Percentiles rank a stretch among this genome's conserved stretches.
These are phyloP conservation scores for Hydrolagus affinis DNA, from an alignment of 2,113 vertebrate genomes.

Conservation along the genomic window DNA sequence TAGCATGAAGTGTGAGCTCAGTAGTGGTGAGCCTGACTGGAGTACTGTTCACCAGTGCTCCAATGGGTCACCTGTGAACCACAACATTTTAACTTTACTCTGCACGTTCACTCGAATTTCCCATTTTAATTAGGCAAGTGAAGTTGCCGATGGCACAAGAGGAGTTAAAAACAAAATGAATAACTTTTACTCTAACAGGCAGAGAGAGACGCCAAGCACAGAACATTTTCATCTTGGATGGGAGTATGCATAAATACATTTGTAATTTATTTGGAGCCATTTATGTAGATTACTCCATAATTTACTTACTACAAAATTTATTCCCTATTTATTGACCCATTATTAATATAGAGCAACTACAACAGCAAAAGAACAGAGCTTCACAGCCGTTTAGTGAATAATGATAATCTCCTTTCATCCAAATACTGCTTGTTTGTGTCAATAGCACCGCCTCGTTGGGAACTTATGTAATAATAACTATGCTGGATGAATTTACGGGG, in stretches of 20 bases:
- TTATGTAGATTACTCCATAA: constrained; percentile 1
- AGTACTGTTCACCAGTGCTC: no score
- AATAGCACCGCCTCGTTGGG: neutral
- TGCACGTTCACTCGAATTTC: neutral
- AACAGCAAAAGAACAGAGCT: neutral
- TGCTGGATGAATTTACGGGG: neutral
- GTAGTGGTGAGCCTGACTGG: no score
- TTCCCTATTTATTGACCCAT: neutral
- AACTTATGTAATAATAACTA: neutral
- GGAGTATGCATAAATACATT: neutral
- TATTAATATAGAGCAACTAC: neutral
- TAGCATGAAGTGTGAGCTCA: no score
- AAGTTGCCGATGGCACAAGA: neutral
- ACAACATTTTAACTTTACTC: neutral
- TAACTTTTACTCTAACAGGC: neutral
- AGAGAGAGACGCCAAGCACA: neutral
- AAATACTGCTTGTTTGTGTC: neutral
- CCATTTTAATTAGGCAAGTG: neutral
- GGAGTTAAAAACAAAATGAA: neutral
- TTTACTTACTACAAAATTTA: neutral
- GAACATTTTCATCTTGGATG: neutral
- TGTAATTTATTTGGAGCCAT: neutral
- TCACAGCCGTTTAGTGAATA: neutral
- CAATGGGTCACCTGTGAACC: neutral
- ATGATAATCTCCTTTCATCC: neutral